phyloP scores from a whole-genome alignment of 2,113 vertebrate genomes.

The Grantiella picta region DNA sequence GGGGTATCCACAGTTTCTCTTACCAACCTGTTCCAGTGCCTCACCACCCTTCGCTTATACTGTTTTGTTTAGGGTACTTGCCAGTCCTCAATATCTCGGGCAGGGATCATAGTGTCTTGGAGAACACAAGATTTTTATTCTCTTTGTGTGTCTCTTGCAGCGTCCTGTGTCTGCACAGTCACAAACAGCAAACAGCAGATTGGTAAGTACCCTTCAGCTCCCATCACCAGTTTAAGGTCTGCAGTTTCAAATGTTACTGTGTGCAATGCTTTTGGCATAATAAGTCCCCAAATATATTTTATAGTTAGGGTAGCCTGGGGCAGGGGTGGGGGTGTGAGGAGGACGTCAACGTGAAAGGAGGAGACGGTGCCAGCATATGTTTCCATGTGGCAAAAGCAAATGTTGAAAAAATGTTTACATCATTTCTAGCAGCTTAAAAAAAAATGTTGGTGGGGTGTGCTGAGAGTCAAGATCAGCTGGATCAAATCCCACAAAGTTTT shows the following conservation, averaged over 20 bases:
- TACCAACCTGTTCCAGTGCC: not conserved
- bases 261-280: not conserved
- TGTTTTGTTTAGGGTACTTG: not conserved
- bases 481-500: not conserved
- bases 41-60: not conserved
- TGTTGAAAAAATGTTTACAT: not conserved
- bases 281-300: not conserved
- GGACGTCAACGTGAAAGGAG: not conserved
- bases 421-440: not conserved
- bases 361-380: not conserved
- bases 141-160: constrained; percentile 71
- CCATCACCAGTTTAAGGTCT: not conserved
- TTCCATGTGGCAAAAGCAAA: not conserved
- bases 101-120: not conserved
- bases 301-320: not conserved
- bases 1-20: not conserved
- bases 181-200: constrained; percentile 58
- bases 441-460: not conserved
- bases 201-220: constrained; percentile 66
- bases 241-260: not conserved
- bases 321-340: rapidly evolving
- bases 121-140: constrained; percentile 48
- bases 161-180: constrained; percentile 69
- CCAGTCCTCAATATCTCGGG: not conserved
- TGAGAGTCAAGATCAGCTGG: not conserved